Base-by-base conservation (phyloP, 1,140 invertebrate genomes). In the Cotesia vestalis region DNA sequence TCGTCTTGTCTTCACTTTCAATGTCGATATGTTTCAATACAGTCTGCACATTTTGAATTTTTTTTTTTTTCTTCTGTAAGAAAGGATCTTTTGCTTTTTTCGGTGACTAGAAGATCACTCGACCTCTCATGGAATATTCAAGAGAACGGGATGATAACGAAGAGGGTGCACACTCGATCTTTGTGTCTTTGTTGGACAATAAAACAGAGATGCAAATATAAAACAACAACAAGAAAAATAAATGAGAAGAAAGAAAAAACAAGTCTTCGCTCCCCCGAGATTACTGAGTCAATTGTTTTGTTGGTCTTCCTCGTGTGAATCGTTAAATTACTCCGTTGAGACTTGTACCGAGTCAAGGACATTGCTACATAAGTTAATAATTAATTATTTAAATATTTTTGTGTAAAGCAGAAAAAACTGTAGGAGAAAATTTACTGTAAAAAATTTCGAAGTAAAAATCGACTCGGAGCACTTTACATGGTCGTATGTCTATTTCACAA, bases 61-160 rank as follows among this genome's bases (percentile, higher is more conserved):
- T 62, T 62, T 62, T 36, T 38, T 12, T 27, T 62, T 62, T 62
- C 38, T 62, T 62, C 34, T 60, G 3, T 27, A 55, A 35, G 14
- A 60, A 60, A 12, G 52, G 55, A 20, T 53, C 40, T 52, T 67
- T 53, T 46, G 52, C 64, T 53, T 53, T 67, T 53, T 69, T 59
- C 67, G 17, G 17, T 35, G 66, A 46, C 20, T 59, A 53, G 53
- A 69, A 69, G 40, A 59, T 36, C 53, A 17, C 59, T 61, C 36
- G 62, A 64, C 70, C 70, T 66, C 38, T 66, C 53, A 66, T 72
- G 53, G 11, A 72, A 72, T 72, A 72, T 72, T 66, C 12, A 72
- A 46, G 55, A 59, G 70, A 66, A 36, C 60, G 11, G 61, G 51
- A 55, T 63, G 62, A 66, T 66, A 72, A 72, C 63, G 35, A 72